Evolutionary conservation across 2,113 vertebrate genomes (phyloP).

Genomic region (Otis tarda): DNA sequence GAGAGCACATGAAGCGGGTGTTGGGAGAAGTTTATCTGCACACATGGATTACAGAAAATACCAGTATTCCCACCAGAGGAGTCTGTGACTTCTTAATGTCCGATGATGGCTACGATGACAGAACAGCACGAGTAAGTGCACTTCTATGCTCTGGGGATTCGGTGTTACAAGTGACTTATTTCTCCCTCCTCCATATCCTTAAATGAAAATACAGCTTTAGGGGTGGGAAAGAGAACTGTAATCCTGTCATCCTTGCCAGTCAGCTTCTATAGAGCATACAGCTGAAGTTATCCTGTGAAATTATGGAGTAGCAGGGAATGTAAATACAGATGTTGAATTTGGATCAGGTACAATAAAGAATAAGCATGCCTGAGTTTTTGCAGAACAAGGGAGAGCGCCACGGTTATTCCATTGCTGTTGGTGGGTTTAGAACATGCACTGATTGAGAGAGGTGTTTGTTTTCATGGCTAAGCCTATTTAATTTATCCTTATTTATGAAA

Average conservation of each 20-base stretch:
- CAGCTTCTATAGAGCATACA: neutral
- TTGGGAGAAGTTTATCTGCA: conserved; percentile 94
- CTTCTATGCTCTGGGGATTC: neutral
- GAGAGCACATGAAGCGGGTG: conserved; percentile 94
- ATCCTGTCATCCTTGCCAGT: neutral
- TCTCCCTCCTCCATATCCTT: neutral
- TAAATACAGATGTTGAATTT: neutral
- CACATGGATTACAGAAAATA: conserved; percentile 90
- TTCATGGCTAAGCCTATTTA: neutral
- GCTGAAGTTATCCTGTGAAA: neutral
- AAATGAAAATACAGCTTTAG: neutral
- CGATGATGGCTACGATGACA: conserved; percentile 82
- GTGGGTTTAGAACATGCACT: neutral
- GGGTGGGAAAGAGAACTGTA: neutral
- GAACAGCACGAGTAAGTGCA: conserved; percentile 86
- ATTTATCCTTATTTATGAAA: no score
- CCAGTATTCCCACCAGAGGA: conserved; percentile 90
- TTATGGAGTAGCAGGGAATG: neutral
- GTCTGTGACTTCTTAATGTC: conserved; percentile 89
- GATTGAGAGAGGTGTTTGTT: neutral
- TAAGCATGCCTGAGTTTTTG: neutral
- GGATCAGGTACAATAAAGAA: neutral
- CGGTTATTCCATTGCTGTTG: neutral
- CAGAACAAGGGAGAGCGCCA: neutral
- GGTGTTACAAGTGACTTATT: neutral